phyloP scores from a whole-genome alignment of 2,888 invertebrate species.

The Phaonia tiefii region DNA sequence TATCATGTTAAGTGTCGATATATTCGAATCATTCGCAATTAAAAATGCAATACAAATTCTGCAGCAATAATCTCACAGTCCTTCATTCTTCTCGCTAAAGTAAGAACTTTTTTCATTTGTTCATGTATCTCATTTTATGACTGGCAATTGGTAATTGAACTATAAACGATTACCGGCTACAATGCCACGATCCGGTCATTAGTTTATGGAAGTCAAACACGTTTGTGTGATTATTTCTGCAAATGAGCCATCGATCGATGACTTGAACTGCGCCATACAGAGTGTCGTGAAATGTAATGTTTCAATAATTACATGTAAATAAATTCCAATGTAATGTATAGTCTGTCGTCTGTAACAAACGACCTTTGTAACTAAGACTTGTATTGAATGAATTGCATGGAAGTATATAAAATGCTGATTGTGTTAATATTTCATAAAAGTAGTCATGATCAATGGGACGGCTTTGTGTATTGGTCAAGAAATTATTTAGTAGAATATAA shows the following conservation, averaged over 20 bases:
- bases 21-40: too few species aligned
- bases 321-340: neutral
- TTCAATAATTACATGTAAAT: conserved; percentile 14
- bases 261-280: neutral
- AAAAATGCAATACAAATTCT: too few species aligned
- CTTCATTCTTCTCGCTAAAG: too few species aligned
- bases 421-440: neutral
- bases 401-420: neutral
- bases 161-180: neutral
- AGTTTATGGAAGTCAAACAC: conserved; percentile 5
- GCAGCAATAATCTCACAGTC: too few species aligned
- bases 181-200: conserved; percentile 6
- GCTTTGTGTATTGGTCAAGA: conserved; percentile 7
- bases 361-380: neutral
- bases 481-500: too few species aligned
- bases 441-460: conserved; percentile 1
- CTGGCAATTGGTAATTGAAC: neutral
- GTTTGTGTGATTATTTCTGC: neutral
- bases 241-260: conserved; percentile 1
- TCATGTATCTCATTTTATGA: too few species aligned
- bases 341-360: neutral
- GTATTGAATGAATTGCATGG: neutral
- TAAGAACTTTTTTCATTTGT: too few species aligned
- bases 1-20: too few species aligned
- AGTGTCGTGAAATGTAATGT: conserved; percentile 2